Conservation (phyloP, 2,888 invertebrate species). For the Allacma fusca region DNA sequence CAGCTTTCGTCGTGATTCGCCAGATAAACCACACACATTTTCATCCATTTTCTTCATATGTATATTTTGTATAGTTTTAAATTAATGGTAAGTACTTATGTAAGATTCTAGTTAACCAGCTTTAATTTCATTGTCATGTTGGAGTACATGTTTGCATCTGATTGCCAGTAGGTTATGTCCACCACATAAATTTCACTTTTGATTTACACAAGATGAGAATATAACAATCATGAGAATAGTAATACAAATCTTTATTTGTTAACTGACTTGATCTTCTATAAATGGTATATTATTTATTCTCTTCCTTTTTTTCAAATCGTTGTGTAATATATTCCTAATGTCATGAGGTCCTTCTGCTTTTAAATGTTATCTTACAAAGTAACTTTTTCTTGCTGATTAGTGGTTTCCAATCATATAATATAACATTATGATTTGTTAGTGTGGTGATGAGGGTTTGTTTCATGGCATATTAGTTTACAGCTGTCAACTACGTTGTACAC, state of each 20-base stretch:
- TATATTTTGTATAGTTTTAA: background rate
- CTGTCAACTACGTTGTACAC: no score
- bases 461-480: no score
- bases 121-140: slow-evolving; percentile 2
- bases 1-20: background rate
- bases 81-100: background rate
- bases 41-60: background rate
- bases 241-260: background rate
- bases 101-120: background rate
- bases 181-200: background rate
- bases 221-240: slow-evolving; percentile 7
- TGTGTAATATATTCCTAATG: slow-evolving; percentile 8
- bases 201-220: background rate
- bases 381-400: no score
- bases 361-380: background rate
- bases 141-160: slow-evolving; percentile 4
- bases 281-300: background rate
- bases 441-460: no score
- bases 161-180: background rate
- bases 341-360: background rate
- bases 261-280: background rate
- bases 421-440: no score
- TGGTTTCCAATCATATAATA: no score
- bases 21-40: background rate
- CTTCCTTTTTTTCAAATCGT: background rate